phyloP scores from a whole-genome alignment of 2,113 vertebrate genomes.

The Seriola rivoliana region DNA sequence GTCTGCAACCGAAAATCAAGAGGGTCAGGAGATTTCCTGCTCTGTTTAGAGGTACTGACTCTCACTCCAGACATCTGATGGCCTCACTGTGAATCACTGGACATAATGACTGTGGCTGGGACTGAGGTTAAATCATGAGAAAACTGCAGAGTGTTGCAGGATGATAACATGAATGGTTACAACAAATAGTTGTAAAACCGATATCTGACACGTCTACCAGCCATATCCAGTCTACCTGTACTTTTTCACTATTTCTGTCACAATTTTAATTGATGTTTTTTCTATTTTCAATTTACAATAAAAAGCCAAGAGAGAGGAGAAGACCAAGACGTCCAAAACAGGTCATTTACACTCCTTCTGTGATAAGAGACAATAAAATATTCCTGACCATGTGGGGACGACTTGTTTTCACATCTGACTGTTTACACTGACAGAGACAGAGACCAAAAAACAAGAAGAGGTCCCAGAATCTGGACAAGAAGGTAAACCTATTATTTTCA shows the following conservation, averaged over 20 bases:
- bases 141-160: background rate
- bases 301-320: constrained; percentile 60
- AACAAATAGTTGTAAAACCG: no score
- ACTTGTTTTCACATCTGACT: background rate
- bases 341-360: constrained; percentile 26
- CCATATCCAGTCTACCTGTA: no score
- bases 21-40: constrained; percentile 33
- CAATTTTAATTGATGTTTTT: background rate
- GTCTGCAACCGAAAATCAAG: constrained; percentile 30
- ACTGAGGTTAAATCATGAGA: background rate
- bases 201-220: no score
- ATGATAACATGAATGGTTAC: no score
- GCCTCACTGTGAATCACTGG: background rate
- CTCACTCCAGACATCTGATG: background rate
- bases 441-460: constrained; percentile 46
- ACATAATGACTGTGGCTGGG: background rate
- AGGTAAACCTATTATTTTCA: constrained; percentile 46
- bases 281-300: background rate
- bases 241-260: background rate
- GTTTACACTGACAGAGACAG: constrained; percentile 23
- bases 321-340: constrained; percentile 54
- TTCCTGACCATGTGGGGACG: background rate
- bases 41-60: constrained; percentile 57
- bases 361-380: background rate
- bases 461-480: constrained; percentile 60